Conservation (phyloP, 2,113 vertebrate genomes). For the Oreochromis aureus region DNA sequence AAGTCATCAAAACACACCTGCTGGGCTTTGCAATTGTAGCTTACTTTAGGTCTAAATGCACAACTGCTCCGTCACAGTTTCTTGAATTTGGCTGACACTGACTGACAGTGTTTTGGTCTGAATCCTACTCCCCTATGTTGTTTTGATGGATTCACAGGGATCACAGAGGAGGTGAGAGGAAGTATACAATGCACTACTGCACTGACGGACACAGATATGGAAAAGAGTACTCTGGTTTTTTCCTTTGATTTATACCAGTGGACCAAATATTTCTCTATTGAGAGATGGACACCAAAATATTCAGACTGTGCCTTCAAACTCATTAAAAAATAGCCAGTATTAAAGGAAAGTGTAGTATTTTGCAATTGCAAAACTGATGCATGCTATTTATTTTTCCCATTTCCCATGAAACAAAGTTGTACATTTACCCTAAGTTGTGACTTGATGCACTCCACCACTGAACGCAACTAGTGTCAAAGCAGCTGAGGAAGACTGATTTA, state of each 20-base stretch:
- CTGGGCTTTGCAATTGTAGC: background rate
- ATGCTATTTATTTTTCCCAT: background rate
- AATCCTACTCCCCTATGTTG: background rate
- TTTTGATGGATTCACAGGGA: conserved; percentile 6
- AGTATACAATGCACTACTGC: conserved; percentile 9
- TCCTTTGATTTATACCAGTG: background rate
- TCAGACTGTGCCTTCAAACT: background rate
- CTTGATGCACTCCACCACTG: conserved; percentile 8
- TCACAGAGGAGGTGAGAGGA: conserved; percentile 17
- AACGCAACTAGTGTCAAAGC: conserved; percentile 13
- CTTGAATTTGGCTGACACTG: conserved; percentile 21
- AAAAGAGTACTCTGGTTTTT: background rate
- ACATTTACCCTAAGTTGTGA: background rate
- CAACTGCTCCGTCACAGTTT: conserved; percentile 21
- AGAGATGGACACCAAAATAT: background rate
- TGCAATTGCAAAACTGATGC: background rate
- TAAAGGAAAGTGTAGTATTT: background rate
- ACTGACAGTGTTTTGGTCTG: conserved; percentile 24
- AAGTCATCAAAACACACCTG: background rate
- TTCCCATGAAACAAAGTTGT: background rate
- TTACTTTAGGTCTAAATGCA: background rate
- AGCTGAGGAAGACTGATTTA: conserved; percentile 41
- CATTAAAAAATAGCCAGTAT: background rate
- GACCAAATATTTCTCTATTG: background rate
- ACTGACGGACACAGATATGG: background rate